These are phyloP conservation scores for Artibeus jamaicensis DNA, from an alignment of 2,797 vertebrate genomes.

Conservation along the genomic window DNA sequence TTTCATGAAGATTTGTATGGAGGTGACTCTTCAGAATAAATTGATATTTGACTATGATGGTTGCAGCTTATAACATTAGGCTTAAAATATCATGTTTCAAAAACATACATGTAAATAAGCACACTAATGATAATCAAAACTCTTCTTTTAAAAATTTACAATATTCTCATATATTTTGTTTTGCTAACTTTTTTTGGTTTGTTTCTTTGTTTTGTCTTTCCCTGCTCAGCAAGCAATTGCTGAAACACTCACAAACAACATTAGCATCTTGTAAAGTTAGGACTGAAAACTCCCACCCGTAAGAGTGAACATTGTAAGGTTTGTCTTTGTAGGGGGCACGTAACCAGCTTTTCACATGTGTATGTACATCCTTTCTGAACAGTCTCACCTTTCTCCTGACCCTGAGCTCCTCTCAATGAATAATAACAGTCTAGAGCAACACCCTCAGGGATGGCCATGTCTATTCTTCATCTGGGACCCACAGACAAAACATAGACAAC, in stretches of 20 bases:
- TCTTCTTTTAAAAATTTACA: not conserved
- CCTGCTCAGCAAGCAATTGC: not conserved
- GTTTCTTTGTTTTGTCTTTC: not conserved
- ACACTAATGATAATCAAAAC: not conserved
- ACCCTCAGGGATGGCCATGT: not conserved
- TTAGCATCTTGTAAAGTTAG: not conserved
- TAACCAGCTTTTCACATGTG: not conserved
- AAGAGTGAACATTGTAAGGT: not conserved
- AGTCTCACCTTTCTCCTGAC: not conserved
- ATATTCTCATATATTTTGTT: not conserved
- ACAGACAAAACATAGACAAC: not conserved
- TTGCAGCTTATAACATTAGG: not conserved
- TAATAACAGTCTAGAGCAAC: not conserved
- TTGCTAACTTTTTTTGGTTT: not conserved
- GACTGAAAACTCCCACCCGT: not conserved
- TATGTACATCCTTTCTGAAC: not conserved
- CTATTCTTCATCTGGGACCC: conserved; percentile 23
- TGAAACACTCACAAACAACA: not conserved
- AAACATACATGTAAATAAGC: not conserved
- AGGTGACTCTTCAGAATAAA: conserved; percentile 55
- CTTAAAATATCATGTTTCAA: not conserved
- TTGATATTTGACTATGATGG: conserved; percentile 28
- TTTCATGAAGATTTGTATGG: conserved; percentile 45
- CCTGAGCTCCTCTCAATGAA: not conserved
- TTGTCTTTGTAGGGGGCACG: not conserved